Evolutionary conservation across 2,797 vertebrate species (phyloP).

Genomic region (Vireo griseus): DNA sequence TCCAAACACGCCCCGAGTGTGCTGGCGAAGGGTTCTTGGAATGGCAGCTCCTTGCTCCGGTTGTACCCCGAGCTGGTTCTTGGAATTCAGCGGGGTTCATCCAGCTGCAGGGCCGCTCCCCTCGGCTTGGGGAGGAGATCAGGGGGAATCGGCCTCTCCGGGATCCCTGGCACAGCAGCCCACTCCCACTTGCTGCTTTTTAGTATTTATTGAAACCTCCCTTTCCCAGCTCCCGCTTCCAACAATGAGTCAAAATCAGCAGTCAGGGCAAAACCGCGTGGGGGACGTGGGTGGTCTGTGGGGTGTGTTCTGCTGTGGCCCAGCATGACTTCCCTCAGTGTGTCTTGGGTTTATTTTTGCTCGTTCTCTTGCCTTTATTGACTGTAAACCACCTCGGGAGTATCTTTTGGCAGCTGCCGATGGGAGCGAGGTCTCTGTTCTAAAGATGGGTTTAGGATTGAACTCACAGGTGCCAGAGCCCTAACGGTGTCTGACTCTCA

Average conservation of each 20-base stretch:
- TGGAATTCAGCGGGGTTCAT: background rate
- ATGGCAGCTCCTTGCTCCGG: background rate
- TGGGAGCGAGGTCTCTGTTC: background rate
- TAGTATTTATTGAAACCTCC: background rate
- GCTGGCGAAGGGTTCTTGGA: background rate
- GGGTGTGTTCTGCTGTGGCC: background rate
- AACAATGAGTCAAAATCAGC: background rate
- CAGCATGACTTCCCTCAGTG: background rate
- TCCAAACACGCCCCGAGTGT: background rate
- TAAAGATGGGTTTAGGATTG: background rate
- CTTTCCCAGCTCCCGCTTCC: background rate
- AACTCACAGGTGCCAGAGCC: background rate
- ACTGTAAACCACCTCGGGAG: background rate
- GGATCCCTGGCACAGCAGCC: background rate
- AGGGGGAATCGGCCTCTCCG: background rate
- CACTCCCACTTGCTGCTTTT: background rate
- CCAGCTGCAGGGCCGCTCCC: background rate
- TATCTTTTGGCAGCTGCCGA: background rate
- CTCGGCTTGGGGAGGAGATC: background rate
- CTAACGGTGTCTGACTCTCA: background rate
- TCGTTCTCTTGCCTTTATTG: background rate
- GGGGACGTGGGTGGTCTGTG: background rate
- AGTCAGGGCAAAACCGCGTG: background rate
- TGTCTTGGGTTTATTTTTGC: background rate
- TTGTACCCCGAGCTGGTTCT: background rate